Evolutionary conservation across 2,888 invertebrate genomes (phyloP).

Genomic region (Drosophila niveifrons): DNA sequence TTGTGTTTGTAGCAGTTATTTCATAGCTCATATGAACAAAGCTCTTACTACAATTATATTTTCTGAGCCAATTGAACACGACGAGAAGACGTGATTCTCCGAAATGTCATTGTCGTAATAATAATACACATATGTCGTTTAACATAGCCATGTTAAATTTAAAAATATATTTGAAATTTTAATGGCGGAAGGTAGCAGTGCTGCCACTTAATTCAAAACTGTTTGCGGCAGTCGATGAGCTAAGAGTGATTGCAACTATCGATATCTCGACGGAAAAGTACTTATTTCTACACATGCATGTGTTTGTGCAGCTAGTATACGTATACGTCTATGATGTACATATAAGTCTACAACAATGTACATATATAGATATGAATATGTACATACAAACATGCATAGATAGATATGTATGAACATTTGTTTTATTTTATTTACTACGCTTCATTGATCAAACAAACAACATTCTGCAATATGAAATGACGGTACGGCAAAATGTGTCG

Average conservation of each 20-base stretch:
- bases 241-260: conserved; percentile 34
- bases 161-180: neutral
- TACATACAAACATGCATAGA: neutral
- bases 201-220: conserved; percentile 22
- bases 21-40: conserved; percentile 27
- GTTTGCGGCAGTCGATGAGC: neutral
- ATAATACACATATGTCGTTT: no score
- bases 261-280: conserved; percentile 34
- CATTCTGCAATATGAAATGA: neutral
- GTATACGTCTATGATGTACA: neutral
- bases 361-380: neutral
- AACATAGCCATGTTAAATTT: neutral
- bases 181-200: conserved; percentile 7
- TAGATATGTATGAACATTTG: conserved; percentile 4
- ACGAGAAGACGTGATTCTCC: no score
- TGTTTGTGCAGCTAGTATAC: neutral
- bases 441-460: conserved; percentile 41
- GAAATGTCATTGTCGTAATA: no score
- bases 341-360: neutral
- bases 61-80: no score
- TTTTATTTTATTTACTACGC: conserved; percentile 1
- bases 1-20: neutral
- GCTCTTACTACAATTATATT: neutral
- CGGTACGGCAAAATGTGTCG: neutral
- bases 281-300: conserved; percentile 19